Evolutionary conservation across 2,113 vertebrate species (phyloP).

Genomic region (Calypte anna): DNA sequence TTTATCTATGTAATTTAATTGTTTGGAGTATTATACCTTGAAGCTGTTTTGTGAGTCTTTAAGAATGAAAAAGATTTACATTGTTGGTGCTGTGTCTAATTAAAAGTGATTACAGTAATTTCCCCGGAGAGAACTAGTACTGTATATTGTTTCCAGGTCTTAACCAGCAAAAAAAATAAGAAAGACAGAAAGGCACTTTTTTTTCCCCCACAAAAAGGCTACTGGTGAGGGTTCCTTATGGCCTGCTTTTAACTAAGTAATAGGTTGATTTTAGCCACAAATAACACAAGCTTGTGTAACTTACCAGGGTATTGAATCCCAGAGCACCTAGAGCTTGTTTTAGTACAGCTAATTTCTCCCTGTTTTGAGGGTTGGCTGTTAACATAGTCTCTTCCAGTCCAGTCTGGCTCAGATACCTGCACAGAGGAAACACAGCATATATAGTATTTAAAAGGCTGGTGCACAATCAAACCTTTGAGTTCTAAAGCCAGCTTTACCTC

Average conservation of each 20-base stretch:
- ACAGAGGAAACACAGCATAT: neutral
- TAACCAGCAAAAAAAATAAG: neutral
- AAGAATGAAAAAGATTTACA: constrained; percentile 17
- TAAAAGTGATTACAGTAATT: constrained; percentile 44
- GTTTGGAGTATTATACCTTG: neutral
- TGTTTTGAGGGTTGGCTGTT: constrained; percentile 79
- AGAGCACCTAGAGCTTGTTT: constrained; percentile 87
- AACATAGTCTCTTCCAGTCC: constrained; percentile 65
- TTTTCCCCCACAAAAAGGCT: neutral
- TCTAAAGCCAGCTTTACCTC: neutral
- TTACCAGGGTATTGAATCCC: constrained; percentile 90
- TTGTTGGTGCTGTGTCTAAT: constrained; percentile 7
- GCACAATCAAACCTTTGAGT: neutral
- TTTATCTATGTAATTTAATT: constrained; percentile 11
- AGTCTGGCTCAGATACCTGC: constrained; percentile 83
- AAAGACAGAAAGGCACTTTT: neutral
- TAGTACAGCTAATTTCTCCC: constrained; percentile 80
- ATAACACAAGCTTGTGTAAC: neutral
- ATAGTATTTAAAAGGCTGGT: neutral
- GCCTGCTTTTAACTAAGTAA: neutral
- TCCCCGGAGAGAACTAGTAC: neutral
- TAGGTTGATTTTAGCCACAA: neutral
- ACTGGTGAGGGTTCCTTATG: neutral
- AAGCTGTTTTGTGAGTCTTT: constrained; percentile 35
- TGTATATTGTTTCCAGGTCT: constrained; percentile 14